These are phyloP conservation scores for Auanema sp. DNA, from an alignment of 2,888 invertebrate species.

Conservation along the genomic window DNA sequence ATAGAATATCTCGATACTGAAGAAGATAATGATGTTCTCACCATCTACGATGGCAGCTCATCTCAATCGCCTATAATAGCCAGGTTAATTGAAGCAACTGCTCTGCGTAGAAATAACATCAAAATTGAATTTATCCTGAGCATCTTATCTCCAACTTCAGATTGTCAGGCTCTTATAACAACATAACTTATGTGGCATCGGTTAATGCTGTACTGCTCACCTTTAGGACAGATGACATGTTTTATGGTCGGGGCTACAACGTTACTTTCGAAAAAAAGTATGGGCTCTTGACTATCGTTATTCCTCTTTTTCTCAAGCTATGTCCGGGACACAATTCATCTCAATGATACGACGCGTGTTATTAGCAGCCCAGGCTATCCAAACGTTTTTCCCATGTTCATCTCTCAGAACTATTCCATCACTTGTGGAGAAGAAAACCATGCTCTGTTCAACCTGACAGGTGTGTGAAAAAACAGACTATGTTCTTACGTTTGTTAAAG, in stretches of 20 bases:
- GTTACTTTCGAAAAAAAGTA: background rate
- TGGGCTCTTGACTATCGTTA: too few relatives aligned
- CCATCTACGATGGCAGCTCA: slow-evolving; percentile 19
- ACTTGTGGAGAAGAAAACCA: slow-evolving; percentile 20
- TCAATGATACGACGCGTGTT: background rate
- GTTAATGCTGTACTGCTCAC: slow-evolving; percentile 9
- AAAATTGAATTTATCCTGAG: background rate
- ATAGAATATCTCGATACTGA: slow-evolving; percentile 27
- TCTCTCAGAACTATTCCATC: slow-evolving; percentile 25
- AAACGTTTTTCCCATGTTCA: slow-evolving; percentile 21
- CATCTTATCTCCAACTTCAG: background rate
- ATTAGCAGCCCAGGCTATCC: slow-evolving; percentile 17
- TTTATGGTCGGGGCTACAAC: background rate
- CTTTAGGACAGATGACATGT: background rate
- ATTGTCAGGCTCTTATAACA: background rate
- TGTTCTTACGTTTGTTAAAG: background rate
- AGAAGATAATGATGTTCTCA: slow-evolving; percentile 23
- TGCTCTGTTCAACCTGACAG: slow-evolving; percentile 11
- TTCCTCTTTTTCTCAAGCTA: too few relatives aligned
- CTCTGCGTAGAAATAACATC: too few relatives aligned
- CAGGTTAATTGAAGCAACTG: too few relatives aligned
- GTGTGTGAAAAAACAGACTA: background rate
- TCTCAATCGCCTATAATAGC: background rate
- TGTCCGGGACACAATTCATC: background rate
- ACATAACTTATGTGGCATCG: slow-evolving; percentile 15